Evolutionary conservation across 2,888 invertebrate species (phyloP).

Genomic region (Poecilobothrus nobilitatus): DNA sequence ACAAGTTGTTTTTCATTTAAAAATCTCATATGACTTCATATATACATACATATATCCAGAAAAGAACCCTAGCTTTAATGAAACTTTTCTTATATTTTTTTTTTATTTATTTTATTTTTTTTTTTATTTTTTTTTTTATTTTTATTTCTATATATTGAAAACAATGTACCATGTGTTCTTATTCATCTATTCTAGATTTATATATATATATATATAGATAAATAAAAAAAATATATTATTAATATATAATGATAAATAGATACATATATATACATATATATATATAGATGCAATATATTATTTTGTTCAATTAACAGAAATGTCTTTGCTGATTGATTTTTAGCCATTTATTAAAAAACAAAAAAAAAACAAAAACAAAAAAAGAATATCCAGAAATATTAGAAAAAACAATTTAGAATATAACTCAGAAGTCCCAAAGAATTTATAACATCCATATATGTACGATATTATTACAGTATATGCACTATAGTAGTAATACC

Average conservation of each 20-base stretch:
- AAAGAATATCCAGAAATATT: not conserved
- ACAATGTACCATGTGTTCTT: too few relatives aligned
- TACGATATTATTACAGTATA: not conserved
- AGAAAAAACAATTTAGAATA: not conserved
- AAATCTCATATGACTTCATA: not conserved
- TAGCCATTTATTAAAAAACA: not conserved
- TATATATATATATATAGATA: too few relatives aligned
- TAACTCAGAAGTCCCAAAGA: not conserved
- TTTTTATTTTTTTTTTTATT: too few relatives aligned
- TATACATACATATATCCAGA: not conserved
- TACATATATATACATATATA: too few relatives aligned
- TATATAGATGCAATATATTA: not conserved
- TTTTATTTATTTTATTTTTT: too few relatives aligned
- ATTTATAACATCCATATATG: not conserved
- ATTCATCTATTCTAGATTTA: too few relatives aligned
- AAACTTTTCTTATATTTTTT: too few relatives aligned
- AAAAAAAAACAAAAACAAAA: not conserved
- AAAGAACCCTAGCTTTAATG: not conserved
- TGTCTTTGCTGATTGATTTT: not conserved
- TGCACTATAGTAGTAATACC: too few relatives aligned
- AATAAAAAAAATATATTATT: too few relatives aligned
- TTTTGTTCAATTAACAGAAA: constrained; percentile 1
- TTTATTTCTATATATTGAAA: too few relatives aligned
- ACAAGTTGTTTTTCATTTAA: not conserved
- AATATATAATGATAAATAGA: too few relatives aligned